Percentiles rank a stretch among this genome's conserved stretches.
Evolutionary conservation across 2,113 vertebrate genomes (phyloP).

Genomic region (Clarias gariepinus): DNA sequence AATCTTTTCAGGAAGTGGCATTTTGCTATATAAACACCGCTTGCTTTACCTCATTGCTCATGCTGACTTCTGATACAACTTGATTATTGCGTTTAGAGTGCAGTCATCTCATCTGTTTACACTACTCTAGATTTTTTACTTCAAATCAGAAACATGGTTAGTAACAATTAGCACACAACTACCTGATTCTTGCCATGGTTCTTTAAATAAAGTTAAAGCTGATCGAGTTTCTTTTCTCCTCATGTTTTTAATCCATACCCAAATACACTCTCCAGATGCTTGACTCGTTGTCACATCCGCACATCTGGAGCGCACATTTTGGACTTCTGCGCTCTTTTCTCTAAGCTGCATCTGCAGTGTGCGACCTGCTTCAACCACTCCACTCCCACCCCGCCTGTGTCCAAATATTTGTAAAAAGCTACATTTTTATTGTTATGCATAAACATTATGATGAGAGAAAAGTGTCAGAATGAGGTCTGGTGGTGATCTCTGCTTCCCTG

Average conservation of each 20-base stretch:
- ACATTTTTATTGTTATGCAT: background rate
- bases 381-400: too few species aligned
- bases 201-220: background rate
- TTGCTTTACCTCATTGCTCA: background rate
- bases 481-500: background rate
- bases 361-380: background rate
- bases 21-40: background rate
- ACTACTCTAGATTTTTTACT: background rate
- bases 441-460: background rate
- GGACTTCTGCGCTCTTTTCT: background rate
- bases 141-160: background rate
- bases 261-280: background rate
- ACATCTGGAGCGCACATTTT: slow-evolving; percentile 19
- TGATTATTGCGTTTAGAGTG: background rate
- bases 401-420: background rate
- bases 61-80: background rate
- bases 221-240: background rate
- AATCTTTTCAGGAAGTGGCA: background rate
- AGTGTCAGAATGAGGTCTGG: background rate
- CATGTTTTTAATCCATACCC: background rate
- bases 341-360: background rate
- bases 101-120: background rate
- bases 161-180: too few species aligned
- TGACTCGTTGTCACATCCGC: too few species aligned
- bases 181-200: background rate